Evolutionary conservation across 2,797 vertebrate species (phyloP).

Genomic region (Hybognathus amarus): DNA sequence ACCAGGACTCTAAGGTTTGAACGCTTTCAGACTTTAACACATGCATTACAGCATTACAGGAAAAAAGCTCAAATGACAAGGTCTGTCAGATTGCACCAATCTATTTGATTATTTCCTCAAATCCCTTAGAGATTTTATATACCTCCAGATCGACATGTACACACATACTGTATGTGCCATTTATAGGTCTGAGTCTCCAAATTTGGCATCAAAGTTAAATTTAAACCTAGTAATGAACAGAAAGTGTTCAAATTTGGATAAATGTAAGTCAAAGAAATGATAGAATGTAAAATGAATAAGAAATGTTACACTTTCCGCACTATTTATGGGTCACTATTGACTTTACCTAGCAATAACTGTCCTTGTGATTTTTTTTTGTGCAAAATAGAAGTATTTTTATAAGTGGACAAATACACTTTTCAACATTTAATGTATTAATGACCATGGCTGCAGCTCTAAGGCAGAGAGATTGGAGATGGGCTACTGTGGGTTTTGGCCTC

Average conservation of each 20-base stretch:
- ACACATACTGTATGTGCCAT: slow-evolving; percentile 16
- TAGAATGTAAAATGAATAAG: neutral
- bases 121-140: slow-evolving; percentile 22
- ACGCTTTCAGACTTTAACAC: slow-evolving; percentile 12
- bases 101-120: slow-evolving; percentile 21
- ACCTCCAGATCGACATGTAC: slow-evolving; percentile 27
- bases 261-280: neutral
- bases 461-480: slow-evolving; percentile 24
- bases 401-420: slow-evolving; percentile 2
- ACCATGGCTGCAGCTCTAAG: slow-evolving; percentile 10
- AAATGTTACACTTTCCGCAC: neutral
- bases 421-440: slow-evolving; percentile 14
- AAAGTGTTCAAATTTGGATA: no score
- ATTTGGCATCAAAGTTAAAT: neutral
- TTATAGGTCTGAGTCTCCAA: neutral
- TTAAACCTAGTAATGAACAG: neutral
- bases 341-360: neutral
- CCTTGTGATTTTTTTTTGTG: neutral
- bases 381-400: neutral
- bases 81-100: slow-evolving; percentile 9
- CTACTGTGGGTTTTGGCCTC: slow-evolving; percentile 25
- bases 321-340: neutral
- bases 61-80: neutral
- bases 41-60: slow-evolving; percentile 6
- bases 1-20: neutral